Base-by-base conservation (phyloP, 2,113 vertebrate species). In the Mormyrus iriodes region DNA sequence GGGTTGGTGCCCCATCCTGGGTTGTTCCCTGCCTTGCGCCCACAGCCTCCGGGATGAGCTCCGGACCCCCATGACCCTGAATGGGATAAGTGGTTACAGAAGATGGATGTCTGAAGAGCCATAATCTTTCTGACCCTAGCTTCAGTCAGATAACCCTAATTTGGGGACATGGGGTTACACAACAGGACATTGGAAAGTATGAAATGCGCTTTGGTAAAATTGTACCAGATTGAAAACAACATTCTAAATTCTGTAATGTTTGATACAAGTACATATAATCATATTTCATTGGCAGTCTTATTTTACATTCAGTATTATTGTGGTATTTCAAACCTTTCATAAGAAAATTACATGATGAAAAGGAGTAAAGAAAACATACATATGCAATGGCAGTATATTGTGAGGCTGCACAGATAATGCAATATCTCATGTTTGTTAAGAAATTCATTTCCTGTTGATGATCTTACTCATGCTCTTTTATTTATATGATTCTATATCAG, bases 371-470 rank as follows among this genome's bases (percentile, higher is more conserved):
- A 31, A 12, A 86, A 7, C n/a, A 49, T 19, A 39, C 58, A 76
- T 39, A 39, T 58, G 49, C 31, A 53, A 35, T 39, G 51, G 6
- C 35, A 55, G n/a, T 24, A 35, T 35, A 87, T 58, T 58, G 52
- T 42, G 52, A 61, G 52, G 19, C 35, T 87, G 49, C 86, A 42
- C 51, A 8, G 86, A 88, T 17, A 73, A 51, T 88, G n/a, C 44
- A 49, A 44, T 9, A 19, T 73, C 8, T 31, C 15, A 6, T 73
- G 76, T 76, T 79, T 48, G 42, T 49, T 69, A 88, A 39, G 27
- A 88, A 35, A 73, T 73, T 27, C 3, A 88, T 88, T 51, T 19
- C 87, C 46, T 88, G n/a, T 61, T 51, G 87, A 88, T 88, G 10
- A 46, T 46, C 51, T 15, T 31, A 9, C 24, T 10, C 55, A 39